Conservation (phyloP, 2,113 vertebrate species). For the Neopipo cinnamomea region DNA sequence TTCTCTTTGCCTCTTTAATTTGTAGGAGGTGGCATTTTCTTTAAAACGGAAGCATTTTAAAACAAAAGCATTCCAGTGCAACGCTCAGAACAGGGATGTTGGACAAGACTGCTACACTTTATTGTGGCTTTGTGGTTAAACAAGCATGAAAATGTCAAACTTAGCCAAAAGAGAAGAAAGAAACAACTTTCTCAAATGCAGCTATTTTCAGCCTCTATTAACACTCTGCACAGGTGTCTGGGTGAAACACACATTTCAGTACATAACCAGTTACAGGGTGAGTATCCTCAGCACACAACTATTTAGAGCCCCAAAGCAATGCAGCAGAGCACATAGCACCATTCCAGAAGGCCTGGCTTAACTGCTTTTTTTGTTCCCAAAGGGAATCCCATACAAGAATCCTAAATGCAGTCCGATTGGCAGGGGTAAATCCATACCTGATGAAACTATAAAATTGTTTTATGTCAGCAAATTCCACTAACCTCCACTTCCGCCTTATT, state of each 20-base stretch:
- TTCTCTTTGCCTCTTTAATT: neutral
- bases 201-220: constrained; percentile 1
- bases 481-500: neutral
- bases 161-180: constrained; percentile 10
- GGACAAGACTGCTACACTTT: constrained; percentile 19
- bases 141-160: neutral
- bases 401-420: neutral
- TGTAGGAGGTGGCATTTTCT: neutral
- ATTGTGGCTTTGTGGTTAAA: constrained; percentile 59
- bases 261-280: neutral
- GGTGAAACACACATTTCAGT: neutral
- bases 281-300: neutral
- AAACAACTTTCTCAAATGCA: constrained; percentile 9
- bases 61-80: constrained; percentile 34
- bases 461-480: neutral
- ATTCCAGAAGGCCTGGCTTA: neutral
- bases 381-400: neutral
- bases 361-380: neutral
- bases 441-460: neutral
- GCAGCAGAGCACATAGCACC: neutral
- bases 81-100: neutral
- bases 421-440: neutral
- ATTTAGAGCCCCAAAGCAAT: neutral
- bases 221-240: neutral
- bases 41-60: neutral